Base-by-base conservation (phyloP, 2,113 vertebrate genomes). In the Centropus bengalensis region DNA sequence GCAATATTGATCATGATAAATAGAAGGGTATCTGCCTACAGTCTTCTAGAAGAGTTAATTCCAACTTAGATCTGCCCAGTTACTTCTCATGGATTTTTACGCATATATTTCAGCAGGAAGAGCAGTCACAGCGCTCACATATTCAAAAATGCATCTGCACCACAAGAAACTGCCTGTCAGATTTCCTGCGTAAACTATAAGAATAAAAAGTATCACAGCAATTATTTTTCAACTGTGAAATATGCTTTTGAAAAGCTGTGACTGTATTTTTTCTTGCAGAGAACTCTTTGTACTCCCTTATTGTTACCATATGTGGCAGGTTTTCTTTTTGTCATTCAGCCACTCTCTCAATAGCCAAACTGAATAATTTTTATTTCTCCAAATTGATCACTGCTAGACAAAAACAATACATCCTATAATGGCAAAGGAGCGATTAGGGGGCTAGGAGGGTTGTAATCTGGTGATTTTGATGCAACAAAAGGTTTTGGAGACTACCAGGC, bases 211-310 rank as follows among this genome's bases (percentile, higher is more conserved):
- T 73, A 85, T 91, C 82, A 82, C 32, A 5, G 49, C 74, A 92
- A 91, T 93, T 97, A 85, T 73, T 94, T 94, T 89, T 94, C 67
- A 70, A 51, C 67, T 91, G 51, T 85, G 89, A 92, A 85, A 82
- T 81, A 82, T 12, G 42, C 62, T 94, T 94, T 89, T 89, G 78
- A 87, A 89, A 96, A 89, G 30, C 86, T 78, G 73, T 77, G 70
- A 58, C 91, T 87, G 11, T 93, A 87, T 54, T 94, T 94, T 95
- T 94, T 94, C 78, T 91, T 91, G 40, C 59, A 36, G 2, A 91
- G 70, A 85, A 42, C 45, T 91, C 70, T 96, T 89, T 95, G 89
- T 95, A 69, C 36, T 80, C 40, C 54, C n/a, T 94, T 95, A 96
- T 96, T 94, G 89, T 85, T 96, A 88, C 91, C 93, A 89, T 92